Base-by-base conservation (phyloP, 2,113 vertebrate species). In the Actenoides hombroni region DNA sequence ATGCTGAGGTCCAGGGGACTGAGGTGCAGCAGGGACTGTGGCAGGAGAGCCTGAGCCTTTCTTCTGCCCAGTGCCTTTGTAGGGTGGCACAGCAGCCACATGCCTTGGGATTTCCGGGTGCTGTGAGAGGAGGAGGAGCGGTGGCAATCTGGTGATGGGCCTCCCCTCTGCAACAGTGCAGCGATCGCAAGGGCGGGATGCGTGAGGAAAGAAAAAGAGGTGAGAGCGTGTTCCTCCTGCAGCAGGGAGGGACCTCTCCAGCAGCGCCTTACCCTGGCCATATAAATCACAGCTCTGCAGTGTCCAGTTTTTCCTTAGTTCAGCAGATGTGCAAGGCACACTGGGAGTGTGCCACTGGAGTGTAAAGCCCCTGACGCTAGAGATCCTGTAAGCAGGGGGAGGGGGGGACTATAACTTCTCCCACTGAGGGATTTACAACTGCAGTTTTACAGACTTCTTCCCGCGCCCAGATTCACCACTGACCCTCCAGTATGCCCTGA, bases 261-360 rank as follows among this genome's bases (percentile, higher is more conserved):
- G 87, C 93, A 87, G 70, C 14, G 71, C 79, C 87, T 87, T 85
- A 16, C 74, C 84, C 94, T 69, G 78, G 40, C 29, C 63, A 25
- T 61, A 95, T 93, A 95, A 96, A 91, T 96, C 94, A 86, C 79
- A 44, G 92, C 93, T 82, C 94, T 76, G 95, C 95, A 94, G 84
- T 90, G 94, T 63, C 96, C 54, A 0, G 53, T 93, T 96, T 96
- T 94, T 40, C 91, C 91, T 92, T 85, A 49, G 93, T 83, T 96
- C 95, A 95, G 94, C 95, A 96, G 89, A 91, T 87, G 86, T 96
- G 93, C 86, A 57, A 82, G 93, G 94, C 94, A 94, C 63, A 59
- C 39, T 46, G 31, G 89, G 91, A 92, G 15, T 1, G 0, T 35
- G 65, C 65, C 57, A 15, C 92, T 74, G 85, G 79, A 87, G 87